phyloP scores from a whole-genome alignment of 2,113 vertebrate genomes.

The Arvicanthis niloticus region DNA sequence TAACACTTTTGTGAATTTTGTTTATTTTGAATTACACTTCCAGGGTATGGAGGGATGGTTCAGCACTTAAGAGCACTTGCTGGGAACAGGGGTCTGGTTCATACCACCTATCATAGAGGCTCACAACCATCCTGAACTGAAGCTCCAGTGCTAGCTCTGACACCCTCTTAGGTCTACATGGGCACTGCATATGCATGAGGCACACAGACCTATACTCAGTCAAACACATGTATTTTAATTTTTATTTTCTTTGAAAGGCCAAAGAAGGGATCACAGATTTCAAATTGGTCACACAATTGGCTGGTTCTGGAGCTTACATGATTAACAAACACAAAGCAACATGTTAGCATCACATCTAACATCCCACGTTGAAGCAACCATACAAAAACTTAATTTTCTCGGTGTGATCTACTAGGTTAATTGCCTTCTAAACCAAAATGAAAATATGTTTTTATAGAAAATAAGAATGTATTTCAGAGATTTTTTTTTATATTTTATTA shows the following conservation, averaged over 20 bases:
- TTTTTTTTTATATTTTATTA: background rate
- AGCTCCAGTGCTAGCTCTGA: background rate
- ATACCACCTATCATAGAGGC: background rate
- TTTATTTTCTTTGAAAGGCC: background rate
- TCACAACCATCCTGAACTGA: background rate
- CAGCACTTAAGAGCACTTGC: background rate
- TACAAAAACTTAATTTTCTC: background rate
- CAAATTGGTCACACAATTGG: background rate
- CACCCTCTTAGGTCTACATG: background rate
- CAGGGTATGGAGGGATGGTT: background rate
- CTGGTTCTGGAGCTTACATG: background rate
- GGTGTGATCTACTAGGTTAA: background rate
- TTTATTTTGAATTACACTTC: background rate
- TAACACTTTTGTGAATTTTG: background rate
- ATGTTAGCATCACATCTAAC: background rate
- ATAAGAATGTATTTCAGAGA: background rate
- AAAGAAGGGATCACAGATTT: background rate
- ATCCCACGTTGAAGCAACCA: fast-evolving
- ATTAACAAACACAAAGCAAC: background rate
- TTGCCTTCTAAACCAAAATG: background rate
- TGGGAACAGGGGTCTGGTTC: too few relatives aligned
- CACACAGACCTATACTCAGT: background rate
- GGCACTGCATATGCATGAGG: background rate
- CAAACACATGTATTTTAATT: background rate
- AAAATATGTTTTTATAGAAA: background rate